phyloP scores from a whole-genome alignment of 53 echinoderm and acorn worm genomes.

The Luidia sarsii region DNA sequence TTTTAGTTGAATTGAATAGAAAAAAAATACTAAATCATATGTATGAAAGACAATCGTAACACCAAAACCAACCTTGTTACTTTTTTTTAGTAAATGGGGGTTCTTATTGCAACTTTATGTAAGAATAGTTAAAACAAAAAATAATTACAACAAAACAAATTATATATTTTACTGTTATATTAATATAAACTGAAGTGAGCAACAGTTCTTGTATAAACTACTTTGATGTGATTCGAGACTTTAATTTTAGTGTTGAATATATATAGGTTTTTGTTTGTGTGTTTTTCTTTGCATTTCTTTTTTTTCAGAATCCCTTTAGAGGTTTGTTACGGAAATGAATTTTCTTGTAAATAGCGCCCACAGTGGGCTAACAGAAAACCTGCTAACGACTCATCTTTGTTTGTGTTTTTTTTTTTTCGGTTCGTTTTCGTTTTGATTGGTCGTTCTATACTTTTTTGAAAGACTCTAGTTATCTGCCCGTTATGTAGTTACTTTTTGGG shows the following conservation, averaged over 20 bases:
- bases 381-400: not conserved
- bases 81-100: conserved; percentile 6
- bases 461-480: too few species aligned
- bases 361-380: not conserved
- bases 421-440: not conserved
- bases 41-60: conserved; percentile 11
- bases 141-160: conserved; percentile 5
- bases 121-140: conserved; percentile 11
- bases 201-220: conserved; percentile 47
- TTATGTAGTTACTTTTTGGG: not conserved
- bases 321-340: not conserved
- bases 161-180: conserved; percentile 54
- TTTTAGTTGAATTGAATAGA: not conserved
- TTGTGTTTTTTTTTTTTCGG: not conserved
- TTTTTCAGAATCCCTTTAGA: not conserved
- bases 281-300: not conserved
- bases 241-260: conserved; percentile 34
- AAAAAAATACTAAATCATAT: not conserved
- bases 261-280: conserved; percentile 13
- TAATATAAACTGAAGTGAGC: conserved; percentile 38
- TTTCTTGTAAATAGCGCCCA: conserved; percentile 35
- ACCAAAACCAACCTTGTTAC: conserved; percentile 18
- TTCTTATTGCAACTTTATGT: conserved; percentile 29
- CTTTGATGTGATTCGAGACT: conserved; percentile 49
- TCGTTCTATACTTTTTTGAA: too few species aligned